A percentile compares a stretch with the other conserved stretches of the same genome.
Evolutionary conservation across 1,140 invertebrate species (phyloP).

Genomic region (Marisa cornuarietis): DNA sequence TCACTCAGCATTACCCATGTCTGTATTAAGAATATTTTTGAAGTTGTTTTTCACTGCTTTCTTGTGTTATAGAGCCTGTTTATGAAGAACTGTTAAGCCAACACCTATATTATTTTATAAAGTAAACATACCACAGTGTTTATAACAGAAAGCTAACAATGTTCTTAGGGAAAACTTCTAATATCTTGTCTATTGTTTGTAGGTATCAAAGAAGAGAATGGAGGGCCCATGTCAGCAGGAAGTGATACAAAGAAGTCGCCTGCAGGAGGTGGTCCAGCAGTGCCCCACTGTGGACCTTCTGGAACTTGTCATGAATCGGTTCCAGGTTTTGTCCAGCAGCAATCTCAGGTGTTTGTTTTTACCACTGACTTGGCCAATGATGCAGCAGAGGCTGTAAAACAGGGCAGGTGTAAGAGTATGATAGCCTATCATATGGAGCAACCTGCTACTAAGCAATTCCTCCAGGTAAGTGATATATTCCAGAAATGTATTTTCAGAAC

Average conservation of each 20-base stretch:
- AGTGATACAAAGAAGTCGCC: slow-evolving; percentile 31
- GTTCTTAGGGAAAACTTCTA: neutral
- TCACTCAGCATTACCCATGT: neutral
- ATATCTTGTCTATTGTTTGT: neutral
- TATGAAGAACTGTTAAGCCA: neutral
- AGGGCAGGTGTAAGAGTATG: slow-evolving; percentile 89
- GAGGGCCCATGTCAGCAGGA: slow-evolving; percentile 29
- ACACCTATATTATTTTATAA: neutral
- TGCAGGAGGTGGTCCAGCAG: slow-evolving; percentile 17
- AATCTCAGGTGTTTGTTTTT: slow-evolving; percentile 98
- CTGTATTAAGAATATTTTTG: neutral
- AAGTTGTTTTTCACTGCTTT: neutral
- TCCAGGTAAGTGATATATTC: too few relatives aligned
- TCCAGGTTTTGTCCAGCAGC: slow-evolving; percentile 78
- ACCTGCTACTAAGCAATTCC: slow-evolving; percentile 81
- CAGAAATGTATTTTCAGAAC: too few relatives aligned
- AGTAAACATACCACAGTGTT: neutral
- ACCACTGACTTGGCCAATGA: slow-evolving; percentile 93
- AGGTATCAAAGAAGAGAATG: slow-evolving; percentile 25
- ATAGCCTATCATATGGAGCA: slow-evolving; percentile 95
- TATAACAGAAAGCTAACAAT: too few relatives aligned
- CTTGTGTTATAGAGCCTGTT: neutral
- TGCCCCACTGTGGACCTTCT: slow-evolving; percentile 18
- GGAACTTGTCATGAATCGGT: slow-evolving; percentile 27
- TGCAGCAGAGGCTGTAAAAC: slow-evolving; percentile 89